Evolutionary conservation across 1,140 invertebrate species (phyloP).

Genomic region (Gryon sp.): DNA sequence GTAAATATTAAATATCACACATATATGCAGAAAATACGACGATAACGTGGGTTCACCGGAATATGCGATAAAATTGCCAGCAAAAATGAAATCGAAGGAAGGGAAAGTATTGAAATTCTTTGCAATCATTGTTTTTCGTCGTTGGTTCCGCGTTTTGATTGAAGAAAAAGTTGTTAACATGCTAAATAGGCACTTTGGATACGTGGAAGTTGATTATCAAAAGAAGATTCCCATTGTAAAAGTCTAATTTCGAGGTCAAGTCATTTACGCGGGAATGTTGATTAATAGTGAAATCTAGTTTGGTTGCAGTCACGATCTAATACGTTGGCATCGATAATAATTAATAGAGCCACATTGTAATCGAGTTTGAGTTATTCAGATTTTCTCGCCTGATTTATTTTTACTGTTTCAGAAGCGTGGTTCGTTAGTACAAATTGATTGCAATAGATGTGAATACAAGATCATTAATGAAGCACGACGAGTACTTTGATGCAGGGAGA

Average conservation of each 20-base stretch:
- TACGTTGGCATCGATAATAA: conserved; percentile 20
- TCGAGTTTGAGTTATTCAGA: conserved; percentile 22
- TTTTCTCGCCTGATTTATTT: conserved; percentile 1
- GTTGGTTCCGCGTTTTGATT: conserved; percentile 1
- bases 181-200: conserved; percentile 35
- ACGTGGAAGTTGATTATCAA: conserved; percentile 18
- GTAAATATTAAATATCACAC: conserved; percentile 15
- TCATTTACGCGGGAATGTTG: conserved; percentile 6
- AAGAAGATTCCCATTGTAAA: conserved; percentile 22
- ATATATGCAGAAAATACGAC: conserved; percentile 15
- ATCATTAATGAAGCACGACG: background rate
- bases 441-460: background rate
- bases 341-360: conserved; percentile 20
- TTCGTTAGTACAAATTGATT: conserved; percentile 15
- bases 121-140: conserved; percentile 13
- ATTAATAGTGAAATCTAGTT: conserved; percentile 33
- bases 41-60: background rate
- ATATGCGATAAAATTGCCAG: too few species aligned
- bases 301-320: conserved; percentile 27
- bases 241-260: conserved; percentile 30
- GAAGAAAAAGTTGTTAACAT: conserved; percentile 23
- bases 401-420: background rate
- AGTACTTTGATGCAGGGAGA: background rate
- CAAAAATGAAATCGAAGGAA: too few species aligned
- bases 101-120: conserved; percentile 18